Evolutionary conservation across 2,113 vertebrate genomes (phyloP).

Genomic region (Cygnus atratus): DNA sequence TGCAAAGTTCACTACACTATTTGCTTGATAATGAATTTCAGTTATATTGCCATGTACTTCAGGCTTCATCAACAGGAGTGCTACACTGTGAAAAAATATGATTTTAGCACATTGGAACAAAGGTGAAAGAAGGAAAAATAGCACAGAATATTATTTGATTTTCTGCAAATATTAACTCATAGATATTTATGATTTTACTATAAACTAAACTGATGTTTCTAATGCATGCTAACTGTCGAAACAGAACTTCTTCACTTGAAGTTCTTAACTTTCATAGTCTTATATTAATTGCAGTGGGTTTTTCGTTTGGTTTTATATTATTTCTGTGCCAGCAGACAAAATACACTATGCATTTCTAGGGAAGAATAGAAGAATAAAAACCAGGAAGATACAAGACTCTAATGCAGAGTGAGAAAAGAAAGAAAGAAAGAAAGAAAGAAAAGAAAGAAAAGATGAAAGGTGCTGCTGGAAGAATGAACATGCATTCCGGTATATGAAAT

Average conservation of each 20-base stretch:
- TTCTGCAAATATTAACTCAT: slow-evolving; percentile 69
- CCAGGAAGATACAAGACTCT: background rate
- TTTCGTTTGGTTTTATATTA: background rate
- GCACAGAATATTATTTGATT: slow-evolving; percentile 72
- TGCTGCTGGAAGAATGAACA: background rate
- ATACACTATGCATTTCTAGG: background rate
- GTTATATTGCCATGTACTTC: slow-evolving; percentile 70
- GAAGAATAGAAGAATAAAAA: background rate
- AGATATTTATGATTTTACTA: slow-evolving; percentile 46
- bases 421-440: background rate
- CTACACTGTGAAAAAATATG: slow-evolving; percentile 59
- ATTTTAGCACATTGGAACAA: slow-evolving; percentile 75
- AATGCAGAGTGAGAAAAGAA: background rate
- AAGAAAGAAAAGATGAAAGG: background rate
- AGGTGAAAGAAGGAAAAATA: slow-evolving; percentile 52
- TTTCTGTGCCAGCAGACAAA: slow-evolving; percentile 36
- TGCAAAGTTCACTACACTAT: slow-evolving; percentile 72
- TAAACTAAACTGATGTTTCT: slow-evolving; percentile 57
- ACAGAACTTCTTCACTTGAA: slow-evolving; percentile 35
- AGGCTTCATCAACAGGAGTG: slow-evolving; percentile 72
- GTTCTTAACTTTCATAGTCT: slow-evolving; percentile 48
- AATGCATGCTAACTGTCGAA: background rate
- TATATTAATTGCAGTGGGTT: slow-evolving; percentile 40
- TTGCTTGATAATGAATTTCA: slow-evolving; percentile 79
- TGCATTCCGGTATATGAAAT: background rate